Evolutionary conservation across 2,113 vertebrate species (phyloP), one percentile per base, ranked within the genome.

Genomic region (Dinomys branickii): DNA sequence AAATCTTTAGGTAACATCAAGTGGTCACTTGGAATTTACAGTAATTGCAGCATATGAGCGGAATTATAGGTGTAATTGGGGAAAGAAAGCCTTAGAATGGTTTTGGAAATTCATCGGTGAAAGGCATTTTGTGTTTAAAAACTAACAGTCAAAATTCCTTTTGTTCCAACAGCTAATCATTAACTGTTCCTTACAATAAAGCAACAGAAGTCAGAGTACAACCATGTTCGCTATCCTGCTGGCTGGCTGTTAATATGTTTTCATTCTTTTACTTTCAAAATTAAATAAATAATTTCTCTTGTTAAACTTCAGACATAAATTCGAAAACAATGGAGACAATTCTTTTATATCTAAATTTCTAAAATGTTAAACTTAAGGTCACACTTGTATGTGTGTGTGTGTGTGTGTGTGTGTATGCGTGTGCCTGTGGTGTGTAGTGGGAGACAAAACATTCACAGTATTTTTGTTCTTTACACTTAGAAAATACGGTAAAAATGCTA

Each of bases 11-110:
- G 61, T 91, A 91, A 91, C 11, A 59, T 17, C 26, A 22, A 67
- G 41, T 91, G 73, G 33, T 8, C 33, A 89, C 59, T 63, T 88
- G 83, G 47, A 50, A 44, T 69, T 96, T 85, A 33, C 3, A 84
- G 56, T 61, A 91, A 88, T 35, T 85, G 22, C 75, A 92, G 44
- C 65, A 73, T 52, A 95, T 33, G n/a, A 93, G 84, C 26, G 91
- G n/a, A 92, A 95, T 28, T 71, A 26, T 19, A 92, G 16, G 20
- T 59, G 44, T 30, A 77, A 93, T 35, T 22, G 13, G 47, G 9
- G 54, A 86, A 90, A 94, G 38, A 28, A 54, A 71, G n/a, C 50
- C 16, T 63, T 89, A 80, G 16, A 52, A 52, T 50, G 38, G 56
- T 69, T 85, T 11, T 47, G 13, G 19, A 63, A 52, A 22, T 52